phyloP scores from a whole-genome alignment of 2,797 vertebrate genomes.

The Centroberyx gerrardi region DNA sequence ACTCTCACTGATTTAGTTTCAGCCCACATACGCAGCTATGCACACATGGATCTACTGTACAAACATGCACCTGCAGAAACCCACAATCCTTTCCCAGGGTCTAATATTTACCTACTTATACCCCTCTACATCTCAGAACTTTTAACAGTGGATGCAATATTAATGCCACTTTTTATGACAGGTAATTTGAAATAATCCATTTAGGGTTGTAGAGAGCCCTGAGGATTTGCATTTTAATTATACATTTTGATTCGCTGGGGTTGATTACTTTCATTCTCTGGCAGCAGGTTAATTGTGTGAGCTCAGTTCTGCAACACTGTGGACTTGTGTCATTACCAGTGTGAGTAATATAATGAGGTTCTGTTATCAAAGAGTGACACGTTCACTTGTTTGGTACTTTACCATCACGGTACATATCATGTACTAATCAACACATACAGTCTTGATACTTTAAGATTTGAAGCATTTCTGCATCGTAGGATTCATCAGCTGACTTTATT shows the following conservation, averaged over 20 bases:
- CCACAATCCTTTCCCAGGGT: slow-evolving; percentile 10
- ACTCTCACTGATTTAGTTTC: slow-evolving; percentile 1
- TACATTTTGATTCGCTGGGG: slow-evolving; percentile 73
- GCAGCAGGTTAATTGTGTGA: slow-evolving; percentile 82
- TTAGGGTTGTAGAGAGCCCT: slow-evolving; percentile 59
- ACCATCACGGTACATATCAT: too few relatives aligned
- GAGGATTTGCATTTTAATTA: slow-evolving; percentile 83
- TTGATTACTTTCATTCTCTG: slow-evolving; percentile 79
- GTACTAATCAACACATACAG: background rate
- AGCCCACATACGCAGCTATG: background rate
- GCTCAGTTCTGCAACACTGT: slow-evolving; percentile 67
- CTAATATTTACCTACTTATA: slow-evolving; percentile 27
- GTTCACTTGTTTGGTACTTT: slow-evolving; percentile 27
- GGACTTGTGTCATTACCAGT: slow-evolving; percentile 68
- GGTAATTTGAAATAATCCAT: slow-evolving; percentile 77
- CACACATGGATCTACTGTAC: slow-evolving; percentile 8
- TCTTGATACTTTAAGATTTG: background rate
- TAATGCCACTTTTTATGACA: slow-evolving; percentile 68
- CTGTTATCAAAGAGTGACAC: slow-evolving; percentile 32
- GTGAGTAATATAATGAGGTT: slow-evolving; percentile 63
- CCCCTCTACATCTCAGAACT: slow-evolving; percentile 10
- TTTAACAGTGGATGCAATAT: slow-evolving; percentile 52
- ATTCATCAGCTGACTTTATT: slow-evolving; percentile 13
- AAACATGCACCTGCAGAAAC: slow-evolving; percentile 16
- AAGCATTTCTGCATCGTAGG: background rate